Base-by-base conservation (phyloP, 2,888 invertebrate genomes). In the Prosopocoilus inquinatus region DNA sequence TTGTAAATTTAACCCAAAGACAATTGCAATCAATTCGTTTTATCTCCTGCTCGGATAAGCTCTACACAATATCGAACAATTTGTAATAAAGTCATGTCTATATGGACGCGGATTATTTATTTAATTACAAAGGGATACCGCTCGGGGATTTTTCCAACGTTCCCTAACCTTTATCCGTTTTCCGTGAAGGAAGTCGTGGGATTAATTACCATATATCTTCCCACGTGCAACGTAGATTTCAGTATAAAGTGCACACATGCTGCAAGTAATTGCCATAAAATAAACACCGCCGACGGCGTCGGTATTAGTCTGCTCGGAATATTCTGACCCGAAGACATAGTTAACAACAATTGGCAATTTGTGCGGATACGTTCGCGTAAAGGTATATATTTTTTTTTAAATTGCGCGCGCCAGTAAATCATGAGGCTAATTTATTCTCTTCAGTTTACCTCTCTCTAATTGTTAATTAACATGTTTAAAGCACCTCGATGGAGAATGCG, bases 1-100 rank as follows among this genome's bases (percentile, higher is more conserved):
- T 41, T 41, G 41, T 41, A 41, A 41, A 41, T 41, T 41, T 41
- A 41, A 41, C 41, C 41, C 41, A 13, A 41, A 41, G 41, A 41
- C 41, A 41, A 41, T 41, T 41, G 16, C 41, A 41, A 41, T 41
- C 41, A 41, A 41, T 41, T 41, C 41, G 16, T 41, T 41, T 41
- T 41, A 41, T 41, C 41, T 41, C 41, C 41, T 13, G 15, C 41
- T 41, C 16, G 9, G 41, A 41, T 15, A 16, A 15, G 15, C 41
- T 41, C 16, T 16, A 16, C 16, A 41, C 41, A 13, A 41, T 41
- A 15, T 13, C 41, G 9, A 13, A 16, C 41, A 41, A 41, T 41
- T 41, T 41, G 16, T 41, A 41, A 41, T 41, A 41, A 41, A 41
- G 41, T 41, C 16, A 41, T 41, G 41, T 41, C 16, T 41, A 11